Base-by-base conservation (phyloP, 92 coral and sea anemone species). In the Umimayanthus chanpuru region DNA sequence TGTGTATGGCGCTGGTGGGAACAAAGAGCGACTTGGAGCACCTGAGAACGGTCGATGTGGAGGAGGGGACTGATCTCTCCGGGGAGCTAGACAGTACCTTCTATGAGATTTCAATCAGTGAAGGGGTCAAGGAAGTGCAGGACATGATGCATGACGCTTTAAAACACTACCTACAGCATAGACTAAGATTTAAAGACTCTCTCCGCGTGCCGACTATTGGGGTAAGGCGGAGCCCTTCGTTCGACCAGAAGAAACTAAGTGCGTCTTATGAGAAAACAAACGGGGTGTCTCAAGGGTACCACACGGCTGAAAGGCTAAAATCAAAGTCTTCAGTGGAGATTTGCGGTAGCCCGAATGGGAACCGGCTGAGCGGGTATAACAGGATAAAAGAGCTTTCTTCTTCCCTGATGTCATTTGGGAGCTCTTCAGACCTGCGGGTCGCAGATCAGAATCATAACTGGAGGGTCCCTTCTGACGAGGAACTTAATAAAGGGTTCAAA, bases 1-100 rank as follows among this genome's bases (percentile, higher is more conserved):
- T 92, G 92, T 89, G 90, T 25, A 76, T 92, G 85, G 94, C 87
- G 61, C 88, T 92, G 15, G 94, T 92, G 6, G 94, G 92, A 14
- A 92, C 94, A 25, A 92, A 92, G 68, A 89, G 90, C 67, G 94
- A 92, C 85, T 77, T 92, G 90, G 94, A 92, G 23, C 94, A 92
- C 26, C 86, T 92, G 16, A 78, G 94, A 16, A 89, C 92, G 1
- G 94, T 92, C 9, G 90, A 92, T 71, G 82, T 89, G 20, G 94
- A 92, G 78, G 94, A 92, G 43, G 94, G 94, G 1, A 85, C 85
- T 29, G 88, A 82, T 18, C 88, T 92, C 49, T 92, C 94, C 2
- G 80, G 90, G 70, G 94, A 92, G 78, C 44, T 92, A 16, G 90
- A 92, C 5, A 89, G 94, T 41, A 89, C 92, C 2, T 92, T 92